These are phyloP conservation scores for Clarias fuscus DNA, from an alignment of 2,797 vertebrate genomes.

Conservation along the genomic window DNA sequence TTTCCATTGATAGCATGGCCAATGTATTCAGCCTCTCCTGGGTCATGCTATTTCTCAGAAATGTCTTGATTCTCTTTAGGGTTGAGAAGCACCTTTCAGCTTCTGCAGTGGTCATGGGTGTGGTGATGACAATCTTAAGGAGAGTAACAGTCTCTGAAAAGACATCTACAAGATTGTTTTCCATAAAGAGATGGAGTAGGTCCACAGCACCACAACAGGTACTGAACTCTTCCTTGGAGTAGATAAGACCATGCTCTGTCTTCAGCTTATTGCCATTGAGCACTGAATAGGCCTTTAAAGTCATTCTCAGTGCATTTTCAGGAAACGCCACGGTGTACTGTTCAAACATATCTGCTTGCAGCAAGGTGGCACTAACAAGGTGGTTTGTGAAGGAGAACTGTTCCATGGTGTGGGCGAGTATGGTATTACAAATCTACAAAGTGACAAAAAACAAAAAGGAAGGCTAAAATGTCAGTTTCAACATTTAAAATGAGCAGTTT, in stretches of 20 bases:
- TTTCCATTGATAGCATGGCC: no score
- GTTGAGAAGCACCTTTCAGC: no score
- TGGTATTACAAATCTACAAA: no score
- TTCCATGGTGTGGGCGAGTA: background rate
- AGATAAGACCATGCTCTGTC: slow-evolving; percentile 41
- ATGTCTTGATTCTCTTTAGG: no score
- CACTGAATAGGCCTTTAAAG: slow-evolving; percentile 27
- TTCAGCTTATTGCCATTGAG: slow-evolving; percentile 28
- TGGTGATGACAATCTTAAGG: slow-evolving; percentile 47
- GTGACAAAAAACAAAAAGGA: no score
- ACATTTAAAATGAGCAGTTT: no score
- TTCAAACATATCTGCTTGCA: background rate
- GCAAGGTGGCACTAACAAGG: no score
- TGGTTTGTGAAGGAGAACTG: background rate
- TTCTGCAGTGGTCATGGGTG: slow-evolving; percentile 35
- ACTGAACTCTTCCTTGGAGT: background rate
- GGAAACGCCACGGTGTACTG: background rate
- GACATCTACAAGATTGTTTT: slow-evolving; percentile 37
- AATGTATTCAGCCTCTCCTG: no score
- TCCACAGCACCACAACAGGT: slow-evolving; percentile 37
- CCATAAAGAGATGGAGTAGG: slow-evolving; percentile 36
- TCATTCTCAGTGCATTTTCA: background rate
- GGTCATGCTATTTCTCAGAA: no score
- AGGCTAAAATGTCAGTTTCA: no score
- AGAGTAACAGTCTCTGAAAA: slow-evolving; percentile 46